Base-by-base conservation (phyloP, 2,888 invertebrate genomes). In the Melanotus villosus region DNA sequence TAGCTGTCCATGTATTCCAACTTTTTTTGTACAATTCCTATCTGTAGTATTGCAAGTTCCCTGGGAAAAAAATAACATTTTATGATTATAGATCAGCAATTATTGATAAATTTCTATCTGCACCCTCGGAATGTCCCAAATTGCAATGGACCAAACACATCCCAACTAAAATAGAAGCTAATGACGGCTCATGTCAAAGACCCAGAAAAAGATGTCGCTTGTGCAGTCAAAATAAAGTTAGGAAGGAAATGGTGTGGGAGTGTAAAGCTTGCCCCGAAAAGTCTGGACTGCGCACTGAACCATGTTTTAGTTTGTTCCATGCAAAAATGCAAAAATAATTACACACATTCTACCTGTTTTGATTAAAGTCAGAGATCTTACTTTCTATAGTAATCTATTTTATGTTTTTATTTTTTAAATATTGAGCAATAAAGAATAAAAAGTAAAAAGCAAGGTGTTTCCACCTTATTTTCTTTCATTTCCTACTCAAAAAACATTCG, bases 201-300 rank as follows among this genome's bases (percentile, higher is more conserved):
- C 54, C 32, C 14, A 54, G 54, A 14, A 54, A 54, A 54, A 54
- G 16, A 54, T 54, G 54, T 32, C 54, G 54, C 16, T 1, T 54
- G 12, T 54, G 50, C n/a, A n/a, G 23, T 14, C 30, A 54, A 54
- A 54, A 54, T 6, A 32, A 54, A 14, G 32, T 54, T 16, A 54
- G 34, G 14, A 32, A 50, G 10, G 50, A 21, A 12, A 54, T 14
- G n/a, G 14, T 54, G 3, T 54, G 16, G 16, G 54, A 32, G 3
- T 54, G 54, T 14, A 14, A 30, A 12, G 32, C n/a, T n/a, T n/a
- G n/a, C n/a, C n/a, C n/a, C 10, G 50, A 50, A 9, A 1, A 50
- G 9, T 26, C 50, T 14, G 50, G 50, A 12, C n/a, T 50, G 23
- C 26, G 50, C 14, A 1, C 9, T 21, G 50, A 50, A 1, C 23